These are phyloP conservation scores for Sylvia atricapilla DNA, from an alignment of 2,113 vertebrate genomes.

Conservation along the genomic window DNA sequence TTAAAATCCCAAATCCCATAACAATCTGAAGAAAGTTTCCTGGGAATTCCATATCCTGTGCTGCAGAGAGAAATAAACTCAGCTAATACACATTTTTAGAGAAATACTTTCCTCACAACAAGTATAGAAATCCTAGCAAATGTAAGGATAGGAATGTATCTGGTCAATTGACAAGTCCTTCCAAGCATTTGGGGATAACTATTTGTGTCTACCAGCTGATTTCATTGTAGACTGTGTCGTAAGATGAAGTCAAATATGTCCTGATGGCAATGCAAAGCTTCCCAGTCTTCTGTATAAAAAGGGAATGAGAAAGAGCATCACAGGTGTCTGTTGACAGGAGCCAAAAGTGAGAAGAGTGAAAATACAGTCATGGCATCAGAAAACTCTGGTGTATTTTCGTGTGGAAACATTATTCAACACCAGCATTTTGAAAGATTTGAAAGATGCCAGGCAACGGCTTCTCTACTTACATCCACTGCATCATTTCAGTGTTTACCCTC, in stretches of 20 bases:
- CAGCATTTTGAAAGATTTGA: neutral
- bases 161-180: neutral
- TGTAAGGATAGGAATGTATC: neutral
- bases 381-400: neutral
- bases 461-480: neutral
- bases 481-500: neutral
- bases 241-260: neutral
- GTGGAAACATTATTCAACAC: neutral
- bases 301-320: neutral
- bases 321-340: neutral
- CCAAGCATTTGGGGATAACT: neutral
- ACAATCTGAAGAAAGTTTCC: neutral
- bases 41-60: neutral
- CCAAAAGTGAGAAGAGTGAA: neutral
- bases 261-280: neutral
- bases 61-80: neutral
- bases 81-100: neutral
- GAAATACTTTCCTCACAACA: neutral
- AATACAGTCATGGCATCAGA: neutral
- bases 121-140: neutral
- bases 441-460: neutral
- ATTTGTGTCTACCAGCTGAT: neutral
- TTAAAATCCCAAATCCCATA: neutral
- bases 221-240: neutral
- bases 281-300: neutral